Evolutionary conservation across 2,888 invertebrate genomes (phyloP).

Genomic region (Geotrupes spiniger): DNA sequence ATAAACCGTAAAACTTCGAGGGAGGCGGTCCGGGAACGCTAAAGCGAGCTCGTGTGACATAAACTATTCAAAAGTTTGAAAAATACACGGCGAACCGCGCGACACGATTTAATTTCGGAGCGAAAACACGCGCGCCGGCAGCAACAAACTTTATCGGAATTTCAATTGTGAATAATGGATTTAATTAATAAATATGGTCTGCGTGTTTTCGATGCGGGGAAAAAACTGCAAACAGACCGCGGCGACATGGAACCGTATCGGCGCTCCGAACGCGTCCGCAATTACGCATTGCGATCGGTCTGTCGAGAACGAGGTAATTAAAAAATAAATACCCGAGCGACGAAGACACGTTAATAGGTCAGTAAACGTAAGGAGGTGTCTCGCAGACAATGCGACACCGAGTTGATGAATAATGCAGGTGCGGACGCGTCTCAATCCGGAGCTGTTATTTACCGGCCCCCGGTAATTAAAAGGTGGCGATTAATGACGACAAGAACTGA

Average conservation of each 20-base stretch:
- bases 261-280: constrained; percentile 8
- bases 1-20: constrained; percentile 20
- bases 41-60: too few relatives aligned
- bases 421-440: constrained; percentile 28
- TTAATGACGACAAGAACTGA: constrained; percentile 51
- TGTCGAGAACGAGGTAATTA: constrained; percentile 16
- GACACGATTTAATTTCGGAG: too few relatives aligned
- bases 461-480: constrained; percentile 53
- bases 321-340: constrained; percentile 20
- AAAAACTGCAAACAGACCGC: constrained; percentile 17
- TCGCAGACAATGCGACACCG: constrained; percentile 23
- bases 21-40: too few relatives aligned
- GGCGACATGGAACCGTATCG: too few relatives aligned
- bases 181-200: constrained; percentile 22
- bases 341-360: constrained; percentile 23
- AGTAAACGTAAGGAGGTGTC: constrained; percentile 15
- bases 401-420: constrained; percentile 35
- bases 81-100: too few relatives aligned
- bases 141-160: constrained; percentile 7
- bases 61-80: too few relatives aligned
- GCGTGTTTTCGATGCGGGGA: constrained; percentile 14
- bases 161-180: constrained; percentile 17
- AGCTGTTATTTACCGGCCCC: constrained; percentile 34
- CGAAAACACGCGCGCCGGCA: too few relatives aligned
- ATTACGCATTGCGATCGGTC: constrained; percentile 17